A percentile compares a stretch with the other conserved stretches of the same genome.
These are phyloP conservation scores for Aphodius sticticus DNA, from an alignment of 2,888 invertebrate genomes.

Conservation along the genomic window DNA sequence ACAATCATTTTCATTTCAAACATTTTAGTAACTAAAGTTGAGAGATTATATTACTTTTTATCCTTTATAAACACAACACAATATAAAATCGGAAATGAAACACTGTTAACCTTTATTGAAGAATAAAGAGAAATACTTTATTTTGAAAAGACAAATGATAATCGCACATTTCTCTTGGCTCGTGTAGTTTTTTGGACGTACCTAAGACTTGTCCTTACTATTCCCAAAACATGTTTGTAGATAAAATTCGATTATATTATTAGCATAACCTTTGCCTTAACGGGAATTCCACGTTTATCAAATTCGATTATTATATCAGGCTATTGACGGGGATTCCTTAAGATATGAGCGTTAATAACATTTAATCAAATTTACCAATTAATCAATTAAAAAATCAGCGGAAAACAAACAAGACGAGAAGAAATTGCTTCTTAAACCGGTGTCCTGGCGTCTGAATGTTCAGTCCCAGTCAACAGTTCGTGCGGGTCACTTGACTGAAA, in stretches of 20 bases:
- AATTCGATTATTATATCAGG: neutral
- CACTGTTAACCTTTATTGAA: too few species aligned
- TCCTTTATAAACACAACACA: too few species aligned
- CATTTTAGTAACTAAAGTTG: too few species aligned
- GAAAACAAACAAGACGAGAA: neutral
- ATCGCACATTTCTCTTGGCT: too few species aligned
- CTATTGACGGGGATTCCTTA: neutral
- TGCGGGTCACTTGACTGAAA: constrained; percentile 12
- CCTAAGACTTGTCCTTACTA: too few species aligned
- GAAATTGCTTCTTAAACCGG: neutral
- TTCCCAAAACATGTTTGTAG: neutral
- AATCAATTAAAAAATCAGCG: neutral
- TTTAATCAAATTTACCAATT: neutral
- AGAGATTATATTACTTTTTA: too few species aligned
- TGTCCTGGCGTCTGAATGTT: neutral
- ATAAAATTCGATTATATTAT: neutral
- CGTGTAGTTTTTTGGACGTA: too few species aligned
- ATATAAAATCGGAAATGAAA: too few species aligned
- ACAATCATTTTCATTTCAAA: too few species aligned
- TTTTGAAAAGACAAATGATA: too few species aligned
- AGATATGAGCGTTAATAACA: too few species aligned
- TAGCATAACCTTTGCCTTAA: neutral
- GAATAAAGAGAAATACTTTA: too few species aligned
- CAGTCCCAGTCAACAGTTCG: neutral
- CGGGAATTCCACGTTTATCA: neutral